A percentile compares a stretch with the other conserved stretches of the same genome.
phyloP scores from a whole-genome alignment of 92 coral and sea anemone species.

The Palythoa grandiflora region DNA sequence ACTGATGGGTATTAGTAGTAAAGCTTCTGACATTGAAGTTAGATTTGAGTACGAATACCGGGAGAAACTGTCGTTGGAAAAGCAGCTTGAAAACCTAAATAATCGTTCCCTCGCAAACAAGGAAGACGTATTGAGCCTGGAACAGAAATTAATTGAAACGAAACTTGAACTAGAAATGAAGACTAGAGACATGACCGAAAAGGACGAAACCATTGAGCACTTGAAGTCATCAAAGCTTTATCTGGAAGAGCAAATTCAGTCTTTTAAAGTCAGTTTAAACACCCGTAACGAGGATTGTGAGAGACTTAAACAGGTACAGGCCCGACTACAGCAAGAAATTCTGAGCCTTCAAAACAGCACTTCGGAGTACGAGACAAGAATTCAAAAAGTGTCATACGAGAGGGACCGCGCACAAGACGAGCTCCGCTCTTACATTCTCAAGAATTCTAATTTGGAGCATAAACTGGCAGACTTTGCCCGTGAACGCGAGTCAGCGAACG shows the following conservation, averaged over 20 bases:
- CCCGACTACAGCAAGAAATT: constrained; percentile 85
- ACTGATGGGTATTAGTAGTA: constrained; percentile 70
- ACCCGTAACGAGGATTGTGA: constrained; percentile 87
- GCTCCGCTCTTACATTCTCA: constrained; percentile 63
- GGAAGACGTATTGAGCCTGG: constrained; percentile 88
- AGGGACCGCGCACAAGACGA: constrained; percentile 86
- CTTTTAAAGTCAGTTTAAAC: constrained; percentile 79
- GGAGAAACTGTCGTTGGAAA: constrained; percentile 86
- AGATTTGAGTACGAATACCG: constrained; percentile 91
- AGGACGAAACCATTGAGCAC: constrained; percentile 78
- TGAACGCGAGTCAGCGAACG: constrained; percentile 68
- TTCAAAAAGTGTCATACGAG: constrained; percentile 78
- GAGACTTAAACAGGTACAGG: constrained; percentile 84
- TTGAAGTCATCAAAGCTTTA: constrained; percentile 83
- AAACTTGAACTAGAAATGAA: constrained; percentile 74
- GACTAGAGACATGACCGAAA: constrained; percentile 83
- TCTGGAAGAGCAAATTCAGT: constrained; percentile 85
- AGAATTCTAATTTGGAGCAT: constrained; percentile 74
- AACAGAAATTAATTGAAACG: constrained; percentile 88
- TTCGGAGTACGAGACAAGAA: constrained; percentile 76
- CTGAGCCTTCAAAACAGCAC: constrained; percentile 72
- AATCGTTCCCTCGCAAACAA: constrained; percentile 75
- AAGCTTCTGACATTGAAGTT: constrained; percentile 92
- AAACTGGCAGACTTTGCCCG: constrained; percentile 80
- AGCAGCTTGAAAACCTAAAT: constrained; percentile 86